A percentile compares a stretch with the other conserved stretches of the same genome.
These are phyloP conservation scores for Araneus ventricosus DNA, from an alignment of 1,140 invertebrate genomes.

Conservation along the genomic window DNA sequence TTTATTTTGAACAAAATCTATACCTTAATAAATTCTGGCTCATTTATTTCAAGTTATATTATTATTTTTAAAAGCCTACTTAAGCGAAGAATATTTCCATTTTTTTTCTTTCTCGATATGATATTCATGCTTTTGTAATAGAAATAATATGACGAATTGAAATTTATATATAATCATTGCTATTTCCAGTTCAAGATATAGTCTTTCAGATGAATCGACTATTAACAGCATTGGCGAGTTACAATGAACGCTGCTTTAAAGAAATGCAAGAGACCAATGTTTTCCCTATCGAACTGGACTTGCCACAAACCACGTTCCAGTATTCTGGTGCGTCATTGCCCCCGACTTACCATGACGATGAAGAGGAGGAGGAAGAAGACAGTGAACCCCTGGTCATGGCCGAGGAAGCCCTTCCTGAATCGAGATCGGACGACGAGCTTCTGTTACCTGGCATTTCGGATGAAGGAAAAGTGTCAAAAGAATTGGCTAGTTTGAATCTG, in stretches of 20 bases:
- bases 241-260: slow-evolving; percentile 84
- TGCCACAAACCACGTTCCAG: slow-evolving; percentile 92
- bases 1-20: too few species aligned
- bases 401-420: slow-evolving; percentile 71
- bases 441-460: slow-evolving; percentile 39
- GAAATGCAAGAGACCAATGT: slow-evolving; percentile 87
- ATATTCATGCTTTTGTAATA: too few species aligned
- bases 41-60: too few species aligned
- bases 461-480: slow-evolving; percentile 28
- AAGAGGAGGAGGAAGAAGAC: slow-evolving; percentile 76
- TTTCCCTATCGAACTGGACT: slow-evolving; percentile 98
- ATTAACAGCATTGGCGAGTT: slow-evolving; percentile 88
- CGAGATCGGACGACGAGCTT: neutral
- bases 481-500: slow-evolving; percentile 38
- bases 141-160: neutral
- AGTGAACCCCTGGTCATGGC: slow-evolving; percentile 63
- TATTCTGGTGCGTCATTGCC: slow-evolving; percentile 76
- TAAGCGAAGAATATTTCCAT: too few species aligned
- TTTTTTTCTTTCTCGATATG: too few species aligned
- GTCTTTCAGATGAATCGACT: slow-evolving; percentile 91
- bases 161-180: neutral
- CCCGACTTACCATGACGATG: slow-evolving; percentile 70
- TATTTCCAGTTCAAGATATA: slow-evolving; percentile 89
- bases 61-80: too few species aligned
- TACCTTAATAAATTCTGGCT: too few species aligned